Evolutionary conservation across 2,888 invertebrate genomes (phyloP), one percentile per base, ranked within the genome.

Genomic region (Scaptomyza polygonia): DNA sequence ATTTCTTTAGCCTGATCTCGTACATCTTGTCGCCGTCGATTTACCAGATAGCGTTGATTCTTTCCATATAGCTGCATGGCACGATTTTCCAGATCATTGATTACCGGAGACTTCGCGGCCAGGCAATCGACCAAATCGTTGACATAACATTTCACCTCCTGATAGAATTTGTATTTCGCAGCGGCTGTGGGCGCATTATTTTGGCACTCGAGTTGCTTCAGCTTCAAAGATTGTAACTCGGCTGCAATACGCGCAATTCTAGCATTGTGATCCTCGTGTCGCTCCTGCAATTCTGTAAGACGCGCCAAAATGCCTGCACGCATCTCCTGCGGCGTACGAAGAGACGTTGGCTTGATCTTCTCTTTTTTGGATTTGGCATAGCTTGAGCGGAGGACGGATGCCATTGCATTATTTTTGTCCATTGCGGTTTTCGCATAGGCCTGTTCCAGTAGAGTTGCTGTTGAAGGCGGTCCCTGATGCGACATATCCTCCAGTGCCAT

Each of bases 91-190:
- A 99, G 91, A 65, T 94, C 94, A 72, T 94, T 94, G 86, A 98
- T 94, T 64, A 94, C 89, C 36, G 95, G 95, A 91, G 95, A 93
- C 95, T 99, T 99, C 93, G 98, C 98, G 92, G 98, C 97, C 88
- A 99, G 94, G 93, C 99, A 99, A 93, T 99, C 99, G 91, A 99
- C 95, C 92, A 99, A 95, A 94, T 99, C 98, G 82, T 96, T 96
- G 90, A 98, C 95, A 94, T 98, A 99, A 89, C 97, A 97, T 91
- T 97, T 95, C 89, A 97, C 95, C 93, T 98, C 97, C 94, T 99
- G 99, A 93, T 98, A 99, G 93, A 98, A 96, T 88, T 95, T 93
- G 93, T 97, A 99, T 79, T 96, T 95, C 61, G 95, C 95, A 77
- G 97, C 97, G 56, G 97, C 94, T 66, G 91, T 88, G 0, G 90